Evolutionary conservation across 2,888 invertebrate species (phyloP).

Genomic region (Eubasilissa splendida): DNA sequence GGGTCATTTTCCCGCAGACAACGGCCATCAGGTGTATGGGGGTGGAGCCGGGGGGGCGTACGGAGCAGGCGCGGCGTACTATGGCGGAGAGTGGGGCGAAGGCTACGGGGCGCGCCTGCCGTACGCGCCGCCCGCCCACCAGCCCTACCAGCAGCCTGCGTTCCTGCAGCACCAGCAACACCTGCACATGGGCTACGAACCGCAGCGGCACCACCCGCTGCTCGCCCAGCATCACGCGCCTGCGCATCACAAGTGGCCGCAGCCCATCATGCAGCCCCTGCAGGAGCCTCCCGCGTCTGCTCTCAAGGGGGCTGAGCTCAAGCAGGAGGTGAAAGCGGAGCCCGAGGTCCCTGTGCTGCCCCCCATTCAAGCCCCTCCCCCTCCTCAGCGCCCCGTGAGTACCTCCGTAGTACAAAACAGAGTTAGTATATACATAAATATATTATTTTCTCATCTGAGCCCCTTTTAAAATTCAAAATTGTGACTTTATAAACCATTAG

Average conservation of each 20-base stretch:
- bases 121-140: conserved; percentile 71
- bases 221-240: conserved; percentile 45
- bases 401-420: too few species aligned
- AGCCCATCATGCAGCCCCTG: conserved; percentile 51
- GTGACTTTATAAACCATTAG: too few species aligned
- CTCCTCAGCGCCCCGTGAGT: conserved; percentile 10
- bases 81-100: conserved; percentile 68
- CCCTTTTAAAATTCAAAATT: too few species aligned
- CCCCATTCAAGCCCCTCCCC: conserved; percentile 4
- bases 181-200: conserved; percentile 54
- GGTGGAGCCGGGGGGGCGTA: conserved; percentile 63
- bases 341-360: conserved; percentile 32
- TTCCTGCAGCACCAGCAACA: conserved; percentile 56
- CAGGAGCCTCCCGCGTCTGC: conserved; percentile 33
- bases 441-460: too few species aligned
- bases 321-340: conserved; percentile 54
- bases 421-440: too few species aligned
- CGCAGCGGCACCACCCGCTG: conserved; percentile 53
- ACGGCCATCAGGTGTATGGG: conserved; percentile 71
- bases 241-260: conserved; percentile 42
- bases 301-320: conserved; percentile 44
- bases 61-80: conserved; percentile 67
- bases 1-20: conserved; percentile 63
- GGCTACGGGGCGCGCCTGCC: conserved; percentile 72
- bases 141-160: conserved; percentile 69